Evolutionary conservation across 1,140 invertebrate species (phyloP).

Genomic region (Apolygus lucorum): DNA sequence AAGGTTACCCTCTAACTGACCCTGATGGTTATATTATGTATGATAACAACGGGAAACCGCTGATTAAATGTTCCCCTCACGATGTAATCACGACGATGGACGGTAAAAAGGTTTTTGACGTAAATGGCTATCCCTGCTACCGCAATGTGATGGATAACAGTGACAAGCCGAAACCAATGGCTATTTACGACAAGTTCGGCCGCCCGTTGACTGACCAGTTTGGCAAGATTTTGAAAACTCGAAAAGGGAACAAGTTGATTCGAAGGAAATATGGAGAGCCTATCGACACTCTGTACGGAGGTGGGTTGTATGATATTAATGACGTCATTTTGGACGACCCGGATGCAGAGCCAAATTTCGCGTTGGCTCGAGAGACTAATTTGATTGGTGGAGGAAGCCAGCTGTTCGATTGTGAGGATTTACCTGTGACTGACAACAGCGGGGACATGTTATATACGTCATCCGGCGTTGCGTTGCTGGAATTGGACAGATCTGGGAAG

Average conservation of each 20-base stretch:
- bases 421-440: not conserved
- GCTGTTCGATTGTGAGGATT: constrained; percentile 10
- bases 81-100: not conserved
- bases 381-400: not conserved
- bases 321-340: constrained; percentile 10
- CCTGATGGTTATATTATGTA: constrained; percentile 5
- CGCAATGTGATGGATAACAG: not conserved
- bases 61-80: not conserved
- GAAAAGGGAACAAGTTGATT: constrained; percentile 6
- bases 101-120: not conserved
- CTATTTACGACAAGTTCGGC: constrained; percentile 7
- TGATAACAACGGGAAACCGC: not conserved
- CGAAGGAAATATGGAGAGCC: not conserved
- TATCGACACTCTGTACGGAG: not conserved
- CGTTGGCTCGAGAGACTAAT: constrained; percentile 1
- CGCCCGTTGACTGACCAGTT: constrained; percentile 17
- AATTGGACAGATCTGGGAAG: not conserved
- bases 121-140: constrained; percentile 5
- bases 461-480: constrained; percentile 1
- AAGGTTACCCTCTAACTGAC: constrained; percentile 5
- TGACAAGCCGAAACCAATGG: not conserved
- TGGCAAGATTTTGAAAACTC: constrained; percentile 8
- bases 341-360: not conserved
- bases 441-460: constrained; percentile 8
- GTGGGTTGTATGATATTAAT: constrained; percentile 1